These are phyloP conservation scores for Numenius phaeopus DNA, from an alignment of 2,797 vertebrate genomes.

Conservation along the genomic window DNA sequence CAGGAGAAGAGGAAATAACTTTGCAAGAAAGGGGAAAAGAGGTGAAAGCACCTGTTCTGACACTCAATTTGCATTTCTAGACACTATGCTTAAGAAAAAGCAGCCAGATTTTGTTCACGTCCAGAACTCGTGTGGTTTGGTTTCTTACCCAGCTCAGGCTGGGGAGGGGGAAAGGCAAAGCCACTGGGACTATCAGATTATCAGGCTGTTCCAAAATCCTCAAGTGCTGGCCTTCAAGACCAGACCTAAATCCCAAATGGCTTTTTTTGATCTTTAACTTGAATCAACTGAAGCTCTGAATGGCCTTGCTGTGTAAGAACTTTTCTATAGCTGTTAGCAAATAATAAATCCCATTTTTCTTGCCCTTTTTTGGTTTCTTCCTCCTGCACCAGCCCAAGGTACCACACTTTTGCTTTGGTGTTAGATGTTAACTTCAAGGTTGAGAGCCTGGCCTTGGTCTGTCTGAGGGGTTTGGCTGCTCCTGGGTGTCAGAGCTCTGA, in stretches of 20 bases:
- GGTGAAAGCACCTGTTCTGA: background rate
- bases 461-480: background rate
- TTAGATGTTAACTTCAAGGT: background rate
- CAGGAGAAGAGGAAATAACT: background rate
- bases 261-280: background rate
- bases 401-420: background rate
- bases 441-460: background rate
- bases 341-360: background rate
- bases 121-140: background rate
- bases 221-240: background rate
- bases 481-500: background rate
- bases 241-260: background rate
- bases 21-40: background rate
- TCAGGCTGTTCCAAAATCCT: background rate
- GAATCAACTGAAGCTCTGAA: background rate
- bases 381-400: background rate
- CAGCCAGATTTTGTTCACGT: background rate
- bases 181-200: background rate
- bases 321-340: background rate
- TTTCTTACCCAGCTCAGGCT: background rate
- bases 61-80: background rate
- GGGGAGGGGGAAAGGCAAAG: background rate
- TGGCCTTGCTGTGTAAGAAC: background rate
- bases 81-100: background rate
- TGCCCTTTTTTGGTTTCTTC: background rate